Conservation (phyloP, 2,888 invertebrate genomes). For the Synanthedon myopaeformis region DNA sequence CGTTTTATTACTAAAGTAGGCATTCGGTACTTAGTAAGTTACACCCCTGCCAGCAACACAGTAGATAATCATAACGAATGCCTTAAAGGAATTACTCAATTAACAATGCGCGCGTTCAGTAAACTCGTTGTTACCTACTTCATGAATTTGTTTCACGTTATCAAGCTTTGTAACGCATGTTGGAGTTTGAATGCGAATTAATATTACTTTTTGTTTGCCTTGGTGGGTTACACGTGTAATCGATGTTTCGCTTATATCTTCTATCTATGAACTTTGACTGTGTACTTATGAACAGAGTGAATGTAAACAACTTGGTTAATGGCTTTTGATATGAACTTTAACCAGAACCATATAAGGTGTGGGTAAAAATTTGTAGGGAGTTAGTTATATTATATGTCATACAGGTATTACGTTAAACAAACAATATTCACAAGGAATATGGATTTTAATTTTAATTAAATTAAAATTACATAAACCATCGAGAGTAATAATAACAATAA, state of each 20-base stretch:
- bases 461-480: no score
- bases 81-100: constrained; percentile 48
- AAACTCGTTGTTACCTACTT: neutral
- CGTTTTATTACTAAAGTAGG: no score
- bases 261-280: neutral
- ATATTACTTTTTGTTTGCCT: neutral
- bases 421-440: no score
- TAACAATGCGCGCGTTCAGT: constrained; percentile 26
- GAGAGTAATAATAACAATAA: no score
- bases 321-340: neutral
- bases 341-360: no score
- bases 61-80: constrained; percentile 50
- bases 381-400: no score
- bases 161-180: neutral
- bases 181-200: neutral
- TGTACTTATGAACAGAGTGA: neutral
- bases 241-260: neutral
- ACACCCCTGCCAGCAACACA: constrained; percentile 28
- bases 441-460: no score
- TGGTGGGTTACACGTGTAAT: neutral
- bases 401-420: no score
- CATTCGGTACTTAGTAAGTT: constrained; percentile 24
- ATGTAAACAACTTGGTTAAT: neutral
- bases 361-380: no score
- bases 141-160: neutral